Conservation (phyloP, 2,797 vertebrate species). For the Pangasius djambal region DNA sequence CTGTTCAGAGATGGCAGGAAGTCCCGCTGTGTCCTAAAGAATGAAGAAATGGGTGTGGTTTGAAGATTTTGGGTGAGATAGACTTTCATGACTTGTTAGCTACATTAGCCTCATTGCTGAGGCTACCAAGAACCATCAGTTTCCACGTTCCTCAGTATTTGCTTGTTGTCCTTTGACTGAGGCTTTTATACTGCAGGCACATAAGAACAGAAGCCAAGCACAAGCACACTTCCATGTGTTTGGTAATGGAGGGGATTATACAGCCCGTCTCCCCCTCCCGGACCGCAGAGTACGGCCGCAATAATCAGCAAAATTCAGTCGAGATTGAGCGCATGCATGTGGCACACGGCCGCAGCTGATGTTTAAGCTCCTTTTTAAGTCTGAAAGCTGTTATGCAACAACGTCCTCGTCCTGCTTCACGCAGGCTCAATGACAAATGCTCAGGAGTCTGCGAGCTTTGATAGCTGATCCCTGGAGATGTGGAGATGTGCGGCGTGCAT, state of each 20-base stretch:
- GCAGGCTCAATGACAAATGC: constrained; percentile 46
- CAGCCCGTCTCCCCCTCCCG: neutral
- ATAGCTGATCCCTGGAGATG: constrained; percentile 50
- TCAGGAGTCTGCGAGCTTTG: constrained; percentile 51
- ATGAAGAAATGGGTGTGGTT: neutral
- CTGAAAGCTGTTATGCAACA: constrained; percentile 47
- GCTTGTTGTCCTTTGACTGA: constrained; percentile 14
- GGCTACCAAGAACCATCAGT: neutral
- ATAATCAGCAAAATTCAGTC: constrained; percentile 33
- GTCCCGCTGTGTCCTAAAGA: neutral
- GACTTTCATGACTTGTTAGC: neutral
- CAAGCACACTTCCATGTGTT: constrained; percentile 41
- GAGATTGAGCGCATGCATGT: neutral
- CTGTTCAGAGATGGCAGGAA: neutral
- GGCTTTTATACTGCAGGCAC: constrained; percentile 31
- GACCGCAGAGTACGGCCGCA: constrained; percentile 35
- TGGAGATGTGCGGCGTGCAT: constrained; percentile 45
- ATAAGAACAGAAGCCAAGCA: constrained; percentile 42
- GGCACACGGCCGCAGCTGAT: constrained; percentile 39
- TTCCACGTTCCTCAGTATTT: neutral
- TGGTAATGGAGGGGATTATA: constrained; percentile 31
- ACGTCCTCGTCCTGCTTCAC: constrained; percentile 17
- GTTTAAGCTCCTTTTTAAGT: constrained; percentile 47
- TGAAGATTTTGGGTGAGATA: neutral
- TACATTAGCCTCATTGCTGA: neutral